phyloP scores from a whole-genome alignment of 2,888 invertebrate genomes.

The Leucophora obtusa region DNA sequence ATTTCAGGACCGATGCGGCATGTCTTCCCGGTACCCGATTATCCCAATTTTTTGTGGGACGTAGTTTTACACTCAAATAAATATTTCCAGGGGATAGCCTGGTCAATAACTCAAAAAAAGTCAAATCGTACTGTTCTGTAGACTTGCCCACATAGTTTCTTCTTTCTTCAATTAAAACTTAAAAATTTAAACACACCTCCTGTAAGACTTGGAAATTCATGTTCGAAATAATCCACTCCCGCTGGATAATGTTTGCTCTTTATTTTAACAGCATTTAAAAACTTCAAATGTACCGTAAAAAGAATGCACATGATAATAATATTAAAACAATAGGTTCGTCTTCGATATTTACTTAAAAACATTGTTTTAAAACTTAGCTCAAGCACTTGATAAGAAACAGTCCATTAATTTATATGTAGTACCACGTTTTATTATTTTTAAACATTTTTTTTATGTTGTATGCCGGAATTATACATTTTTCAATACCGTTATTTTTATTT shows the following conservation, averaged over 20 bases:
- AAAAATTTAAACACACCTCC: constrained; percentile 54
- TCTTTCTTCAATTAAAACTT: too few species aligned
- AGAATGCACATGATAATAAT: constrained; percentile 42
- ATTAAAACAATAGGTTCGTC: constrained; percentile 44
- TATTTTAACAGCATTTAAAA: constrained; percentile 43
- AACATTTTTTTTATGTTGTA: constrained; percentile 30
- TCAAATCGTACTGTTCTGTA: too few species aligned
- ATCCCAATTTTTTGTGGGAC: too few species aligned
- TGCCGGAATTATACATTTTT: constrained; percentile 37
- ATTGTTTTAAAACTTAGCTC: constrained; percentile 11
- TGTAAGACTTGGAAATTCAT: constrained; percentile 69
- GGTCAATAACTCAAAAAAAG: too few species aligned
- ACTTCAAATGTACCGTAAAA: constrained; percentile 46
- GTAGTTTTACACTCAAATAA: too few species aligned
- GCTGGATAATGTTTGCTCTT: constrained; percentile 66
- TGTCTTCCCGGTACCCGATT: too few species aligned
- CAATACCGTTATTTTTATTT: constrained; percentile 1
- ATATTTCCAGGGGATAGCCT: too few species aligned
- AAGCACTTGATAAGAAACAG: constrained; percentile 2
- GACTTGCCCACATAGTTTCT: too few species aligned
- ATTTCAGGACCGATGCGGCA: too few species aligned
- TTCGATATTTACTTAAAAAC: constrained; percentile 33
- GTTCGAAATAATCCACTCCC: constrained; percentile 73
- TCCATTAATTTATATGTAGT: constrained; percentile 13
- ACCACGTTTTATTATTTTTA: constrained; percentile 25